Base-by-base conservation (phyloP, 1,140 invertebrate genomes). In the Aradophagus sp. region DNA sequence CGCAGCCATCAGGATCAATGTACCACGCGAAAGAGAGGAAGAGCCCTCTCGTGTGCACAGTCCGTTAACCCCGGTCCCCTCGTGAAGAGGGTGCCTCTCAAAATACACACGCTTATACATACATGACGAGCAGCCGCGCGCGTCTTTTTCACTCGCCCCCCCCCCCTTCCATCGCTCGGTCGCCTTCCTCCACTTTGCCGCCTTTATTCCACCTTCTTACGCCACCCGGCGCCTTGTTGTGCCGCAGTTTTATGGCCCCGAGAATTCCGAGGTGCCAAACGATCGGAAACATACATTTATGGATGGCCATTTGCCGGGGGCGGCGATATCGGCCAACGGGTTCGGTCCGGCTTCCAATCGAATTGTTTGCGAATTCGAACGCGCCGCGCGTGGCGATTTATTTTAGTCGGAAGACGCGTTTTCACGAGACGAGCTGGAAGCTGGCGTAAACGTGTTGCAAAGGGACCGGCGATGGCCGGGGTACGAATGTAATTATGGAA, bases 41-140 rank as follows among this genome's bases (percentile, higher is more conserved):
- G 61, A 72, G 52, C 63, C 61, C 69, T 73, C 66, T 70, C 58
- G 66, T 67, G 67, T 63, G 45, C 61, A 74, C 63, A 73, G 66
- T 77, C 75, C 75, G 75, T 77, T 77, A 77, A 77, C 75, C 66
- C 55, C 73, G 75, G 70, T 63, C 58, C 74, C 68, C 63, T 66
- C 23, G 32, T 55, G 17, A 62, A 56, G 62, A 68, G 65, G 68
- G 26, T 52, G 61, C 36, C 67, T 71, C 59, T 73, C 61, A 53
- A 75, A 75, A 76, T 74, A 73, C 73, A 59, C 59, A 16, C 42
- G 52, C 48, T 53, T 41, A 52, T 50, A 63, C 48, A 71, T 53
- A 65, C 41, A 41, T 59, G 47, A 41, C 56, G 56, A 56, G 10
- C 7, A 26, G 42, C 23, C 16, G 39, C 20, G 20, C 39, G 39